phyloP scores from a whole-genome alignment of 92 coral and sea anemone genomes.

The Epizoanthus ramosus region DNA sequence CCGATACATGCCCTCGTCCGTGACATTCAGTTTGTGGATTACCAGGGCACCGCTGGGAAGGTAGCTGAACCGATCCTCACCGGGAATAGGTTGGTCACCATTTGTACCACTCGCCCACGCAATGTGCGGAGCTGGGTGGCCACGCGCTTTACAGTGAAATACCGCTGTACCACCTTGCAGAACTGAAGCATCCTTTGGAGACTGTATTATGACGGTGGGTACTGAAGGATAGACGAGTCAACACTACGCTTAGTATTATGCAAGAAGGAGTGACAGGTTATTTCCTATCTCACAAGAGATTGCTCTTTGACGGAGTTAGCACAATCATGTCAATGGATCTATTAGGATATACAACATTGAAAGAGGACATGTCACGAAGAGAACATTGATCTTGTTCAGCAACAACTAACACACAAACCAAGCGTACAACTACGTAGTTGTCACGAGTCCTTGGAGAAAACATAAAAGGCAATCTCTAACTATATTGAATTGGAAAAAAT shows the following conservation, averaged over 20 bases:
- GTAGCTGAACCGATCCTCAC: constrained; percentile 78
- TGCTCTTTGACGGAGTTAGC: no score
- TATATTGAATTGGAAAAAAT: no score
- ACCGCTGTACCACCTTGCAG: constrained; percentile 85
- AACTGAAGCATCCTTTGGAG: constrained; percentile 61
- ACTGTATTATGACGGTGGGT: constrained; percentile 70
- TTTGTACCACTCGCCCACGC: constrained; percentile 96
- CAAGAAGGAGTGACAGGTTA: no score
- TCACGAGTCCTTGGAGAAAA: no score
- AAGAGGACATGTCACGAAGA: no score
- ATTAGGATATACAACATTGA: no score
- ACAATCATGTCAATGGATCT: no score
- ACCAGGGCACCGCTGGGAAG: constrained; percentile 81
- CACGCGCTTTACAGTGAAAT: constrained; percentile 93
- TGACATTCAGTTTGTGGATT: constrained; percentile 68
- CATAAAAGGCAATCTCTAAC: no score
- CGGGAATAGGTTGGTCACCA: constrained; percentile 90
- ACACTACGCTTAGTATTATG: not conserved
- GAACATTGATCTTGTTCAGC: no score
- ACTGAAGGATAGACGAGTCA: constrained; percentile 38
- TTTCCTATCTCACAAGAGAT: no score
- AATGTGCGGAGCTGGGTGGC: constrained; percentile 96
- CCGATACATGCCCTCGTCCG: constrained; percentile 84
- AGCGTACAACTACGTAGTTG: no score
- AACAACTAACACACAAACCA: no score